phyloP scores from a whole-genome alignment of 2,888 invertebrate genomes.

The Stegophylla sp. region DNA sequence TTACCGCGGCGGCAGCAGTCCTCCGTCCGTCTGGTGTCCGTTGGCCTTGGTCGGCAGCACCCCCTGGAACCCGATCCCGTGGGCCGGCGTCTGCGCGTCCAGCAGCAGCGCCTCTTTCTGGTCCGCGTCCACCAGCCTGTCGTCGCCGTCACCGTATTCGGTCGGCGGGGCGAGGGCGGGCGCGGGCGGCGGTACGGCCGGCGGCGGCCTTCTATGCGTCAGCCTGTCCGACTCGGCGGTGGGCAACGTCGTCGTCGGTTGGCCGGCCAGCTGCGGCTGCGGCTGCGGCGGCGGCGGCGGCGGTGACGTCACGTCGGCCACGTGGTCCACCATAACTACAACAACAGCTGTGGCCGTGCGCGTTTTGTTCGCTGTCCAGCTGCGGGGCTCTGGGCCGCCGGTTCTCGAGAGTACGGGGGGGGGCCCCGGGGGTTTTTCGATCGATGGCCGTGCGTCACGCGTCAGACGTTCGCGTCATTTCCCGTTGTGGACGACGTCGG shows the following conservation, averaged over 20 bases:
- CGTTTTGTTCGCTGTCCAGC: too few species aligned
- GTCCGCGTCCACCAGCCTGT: neutral
- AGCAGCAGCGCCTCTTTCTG: constrained; percentile 8
- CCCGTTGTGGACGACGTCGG: too few species aligned
- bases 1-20: neutral
- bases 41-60: neutral
- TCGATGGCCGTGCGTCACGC: too few species aligned
- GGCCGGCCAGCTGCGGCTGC: neutral
- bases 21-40: neutral
- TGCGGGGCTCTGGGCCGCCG: too few species aligned
- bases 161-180: neutral
- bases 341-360: too few species aligned
- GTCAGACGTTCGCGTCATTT: too few species aligned
- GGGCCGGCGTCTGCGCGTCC: neutral
- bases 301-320: neutral
- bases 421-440: too few species aligned
- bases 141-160: neutral
- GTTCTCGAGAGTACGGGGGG: too few species aligned
- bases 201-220: neutral
- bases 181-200: neutral
- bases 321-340: too few species aligned
- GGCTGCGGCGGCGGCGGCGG: neutral
- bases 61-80: too few species aligned
- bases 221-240: neutral
- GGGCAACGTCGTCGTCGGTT: neutral